Evolutionary conservation across 1,140 invertebrate species (phyloP).

Genomic region (Eueides isabella): DNA sequence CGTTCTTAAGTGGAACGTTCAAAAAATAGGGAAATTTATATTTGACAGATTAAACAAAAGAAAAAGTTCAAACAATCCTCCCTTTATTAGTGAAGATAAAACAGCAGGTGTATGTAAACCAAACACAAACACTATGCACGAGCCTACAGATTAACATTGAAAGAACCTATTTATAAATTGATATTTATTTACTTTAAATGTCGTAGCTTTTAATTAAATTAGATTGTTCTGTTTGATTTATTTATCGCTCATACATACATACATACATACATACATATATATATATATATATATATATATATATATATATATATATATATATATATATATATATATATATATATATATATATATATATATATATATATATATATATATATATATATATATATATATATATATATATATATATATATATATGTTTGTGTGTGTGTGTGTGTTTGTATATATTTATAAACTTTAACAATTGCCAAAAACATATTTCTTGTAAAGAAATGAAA

Average conservation of each 20-base stretch:
- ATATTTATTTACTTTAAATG: slow-evolving; percentile 7
- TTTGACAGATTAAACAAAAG: not conserved
- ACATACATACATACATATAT: no score
- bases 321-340: no score
- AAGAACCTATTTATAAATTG: slow-evolving; percentile 10
- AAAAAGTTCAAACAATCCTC: not conserved
- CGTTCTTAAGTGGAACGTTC: no score
- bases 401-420: no score
- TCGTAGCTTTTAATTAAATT: slow-evolving; percentile 7
- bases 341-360: no score
- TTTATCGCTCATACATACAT: not conserved
- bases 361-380: no score
- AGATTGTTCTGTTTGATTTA: slow-evolving; percentile 8
- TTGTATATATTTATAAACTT: not conserved
- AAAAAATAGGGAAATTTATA: not conserved
- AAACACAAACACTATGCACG: slow-evolving; percentile 9
- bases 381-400: no score
- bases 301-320: no score
- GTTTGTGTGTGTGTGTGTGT: no score
- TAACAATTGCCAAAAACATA: not conserved
- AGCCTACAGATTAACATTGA: slow-evolving; percentile 1
- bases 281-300: no score
- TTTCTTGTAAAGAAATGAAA: not conserved
- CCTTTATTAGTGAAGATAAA: not conserved
- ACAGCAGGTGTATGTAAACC: not conserved